These are phyloP conservation scores for Dissostichus mawsoni DNA, from an alignment of 2,113 vertebrate genomes.

Conservation along the genomic window DNA sequence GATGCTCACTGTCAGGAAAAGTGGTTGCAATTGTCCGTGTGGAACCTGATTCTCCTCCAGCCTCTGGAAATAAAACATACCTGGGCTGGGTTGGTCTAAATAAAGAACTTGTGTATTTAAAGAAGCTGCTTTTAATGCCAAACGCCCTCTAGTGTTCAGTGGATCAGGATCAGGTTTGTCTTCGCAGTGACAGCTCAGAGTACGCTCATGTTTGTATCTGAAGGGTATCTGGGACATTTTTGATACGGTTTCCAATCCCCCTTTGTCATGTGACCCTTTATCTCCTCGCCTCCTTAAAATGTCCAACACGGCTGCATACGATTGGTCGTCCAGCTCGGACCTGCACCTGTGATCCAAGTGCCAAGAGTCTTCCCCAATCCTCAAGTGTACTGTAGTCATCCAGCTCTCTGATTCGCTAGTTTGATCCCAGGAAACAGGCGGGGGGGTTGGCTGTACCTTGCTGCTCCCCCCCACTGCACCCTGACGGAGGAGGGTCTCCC, in stretches of 20 bases:
- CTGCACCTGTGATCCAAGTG: conserved; percentile 78
- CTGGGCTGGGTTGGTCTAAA: background rate
- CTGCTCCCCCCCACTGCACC: background rate
- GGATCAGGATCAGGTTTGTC: conserved; percentile 47
- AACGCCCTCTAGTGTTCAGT: conserved; percentile 36
- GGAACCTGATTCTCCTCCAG: conserved; percentile 8
- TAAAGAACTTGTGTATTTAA: background rate
- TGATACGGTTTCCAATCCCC: conserved; percentile 32
- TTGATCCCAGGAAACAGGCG: conserved; percentile 48
- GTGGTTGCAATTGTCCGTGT: conserved; percentile 47
- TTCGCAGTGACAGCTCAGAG: conserved; percentile 53
- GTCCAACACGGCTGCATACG: conserved; percentile 59
- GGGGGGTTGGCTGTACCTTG: conserved; percentile 40
- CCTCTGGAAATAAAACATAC: background rate
- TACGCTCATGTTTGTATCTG: conserved; percentile 38
- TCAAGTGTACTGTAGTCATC: conserved; percentile 76
- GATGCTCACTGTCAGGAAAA: conserved; percentile 31
- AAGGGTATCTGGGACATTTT: conserved; percentile 37
- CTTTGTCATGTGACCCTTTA: conserved; percentile 37
- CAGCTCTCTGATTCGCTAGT: conserved; percentile 49
- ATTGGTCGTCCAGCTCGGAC: conserved; percentile 71
- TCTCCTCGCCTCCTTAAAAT: conserved; percentile 24
- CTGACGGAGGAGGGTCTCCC: background rate
- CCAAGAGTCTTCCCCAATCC: conserved; percentile 81
- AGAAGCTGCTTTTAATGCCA: conserved; percentile 46